Evolutionary conservation across 1,140 invertebrate species (phyloP).

Genomic region (Lepidurus packardi): DNA sequence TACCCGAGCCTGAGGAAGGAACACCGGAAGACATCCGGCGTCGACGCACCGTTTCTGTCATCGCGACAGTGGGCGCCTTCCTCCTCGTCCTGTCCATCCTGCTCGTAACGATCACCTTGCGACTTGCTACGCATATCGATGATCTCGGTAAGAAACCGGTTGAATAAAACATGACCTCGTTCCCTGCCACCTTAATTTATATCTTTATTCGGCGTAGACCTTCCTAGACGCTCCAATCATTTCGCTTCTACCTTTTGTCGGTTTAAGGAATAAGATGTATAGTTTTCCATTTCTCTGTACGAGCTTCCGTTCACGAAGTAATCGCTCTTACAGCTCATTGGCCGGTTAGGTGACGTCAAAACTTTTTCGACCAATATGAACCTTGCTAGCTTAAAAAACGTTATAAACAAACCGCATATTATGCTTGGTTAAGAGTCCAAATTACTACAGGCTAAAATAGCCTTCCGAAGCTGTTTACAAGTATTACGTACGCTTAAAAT

Average conservation of each 20-base stretch:
- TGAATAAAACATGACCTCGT: background rate
- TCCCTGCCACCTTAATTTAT: background rate
- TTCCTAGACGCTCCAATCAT: background rate
- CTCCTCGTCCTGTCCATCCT: constrained; percentile 33
- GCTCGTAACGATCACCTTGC: constrained; percentile 30
- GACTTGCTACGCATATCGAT: constrained; percentile 32
- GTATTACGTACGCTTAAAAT: background rate
- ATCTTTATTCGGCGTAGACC: background rate
- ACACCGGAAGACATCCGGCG: constrained; percentile 30
- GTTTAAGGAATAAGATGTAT: too few relatives aligned
- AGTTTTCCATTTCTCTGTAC: too few relatives aligned
- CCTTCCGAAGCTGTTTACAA: too few relatives aligned
- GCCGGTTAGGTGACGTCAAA: too few relatives aligned
- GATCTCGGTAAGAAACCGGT: constrained; percentile 29
- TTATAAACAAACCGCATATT: background rate
- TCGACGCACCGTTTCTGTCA: constrained; percentile 32
- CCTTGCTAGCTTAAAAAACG: too few relatives aligned
- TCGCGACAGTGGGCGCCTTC: constrained; percentile 33
- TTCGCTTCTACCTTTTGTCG: too few relatives aligned
- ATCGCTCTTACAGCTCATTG: background rate
- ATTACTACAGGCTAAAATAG: too few relatives aligned
- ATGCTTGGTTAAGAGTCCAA: background rate
- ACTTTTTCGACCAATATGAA: too few relatives aligned
- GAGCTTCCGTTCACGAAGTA: too few relatives aligned
- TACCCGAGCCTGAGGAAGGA: constrained; percentile 30